A percentile compares a stretch with the other conserved stretches of the same genome.
Evolutionary conservation across 2,113 vertebrate species (phyloP).

Genomic region (Lepus timidus): DNA sequence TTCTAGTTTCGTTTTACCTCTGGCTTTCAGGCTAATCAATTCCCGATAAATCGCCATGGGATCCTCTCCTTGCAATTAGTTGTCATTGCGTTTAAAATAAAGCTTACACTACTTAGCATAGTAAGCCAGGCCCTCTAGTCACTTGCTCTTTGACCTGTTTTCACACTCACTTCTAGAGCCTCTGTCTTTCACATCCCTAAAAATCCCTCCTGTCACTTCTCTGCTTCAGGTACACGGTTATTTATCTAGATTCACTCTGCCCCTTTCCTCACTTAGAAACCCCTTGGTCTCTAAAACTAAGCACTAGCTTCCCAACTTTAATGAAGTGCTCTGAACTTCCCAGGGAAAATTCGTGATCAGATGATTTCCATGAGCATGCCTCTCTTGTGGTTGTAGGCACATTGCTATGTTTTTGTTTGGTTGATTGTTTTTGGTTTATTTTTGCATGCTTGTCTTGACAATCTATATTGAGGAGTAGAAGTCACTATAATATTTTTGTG

Average conservation of each 20-base stretch:
- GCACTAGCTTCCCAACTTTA: not conserved
- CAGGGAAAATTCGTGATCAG: not conserved
- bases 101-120: not conserved
- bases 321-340: not conserved
- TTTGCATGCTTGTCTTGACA: not conserved
- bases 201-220: not conserved
- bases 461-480: not conserved
- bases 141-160: not conserved
- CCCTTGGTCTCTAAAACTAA: not conserved
- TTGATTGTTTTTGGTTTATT: not conserved
- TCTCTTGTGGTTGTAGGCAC: not conserved
- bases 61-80: not conserved
- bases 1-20: not conserved
- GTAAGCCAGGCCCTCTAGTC: not conserved
- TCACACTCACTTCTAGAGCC: not conserved
- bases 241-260: not conserved
- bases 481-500: not conserved
- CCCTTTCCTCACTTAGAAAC: not conserved
- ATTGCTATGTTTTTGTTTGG: not conserved
- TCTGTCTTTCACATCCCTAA: not conserved
- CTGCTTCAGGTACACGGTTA: not conserved
- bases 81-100: constrained; percentile 4
- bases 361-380: not conserved
- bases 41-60: not conserved
- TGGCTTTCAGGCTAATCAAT: not conserved